Percentiles rank a stretch among this genome's conserved stretches.
These are phyloP conservation scores for Rafetus swinhoei DNA, from an alignment of 2,113 vertebrate species.

Conservation along the genomic window DNA sequence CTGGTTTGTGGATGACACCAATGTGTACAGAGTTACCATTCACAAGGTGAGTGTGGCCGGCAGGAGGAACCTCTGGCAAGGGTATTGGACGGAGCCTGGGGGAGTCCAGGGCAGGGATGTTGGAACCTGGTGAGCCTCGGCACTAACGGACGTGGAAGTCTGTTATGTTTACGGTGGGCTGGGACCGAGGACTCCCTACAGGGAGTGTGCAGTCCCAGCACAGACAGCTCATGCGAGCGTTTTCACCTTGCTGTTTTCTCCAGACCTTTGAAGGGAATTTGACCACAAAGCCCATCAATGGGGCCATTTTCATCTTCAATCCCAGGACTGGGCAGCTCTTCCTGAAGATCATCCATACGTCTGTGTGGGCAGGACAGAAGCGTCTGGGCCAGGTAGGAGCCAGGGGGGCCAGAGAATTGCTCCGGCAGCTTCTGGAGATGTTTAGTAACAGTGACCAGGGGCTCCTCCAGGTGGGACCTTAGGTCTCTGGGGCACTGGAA, in stretches of 20 bases:
- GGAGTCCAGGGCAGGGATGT: neutral
- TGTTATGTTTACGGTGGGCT: neutral
- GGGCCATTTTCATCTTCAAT: slow-evolving; percentile 99
- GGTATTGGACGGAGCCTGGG: neutral
- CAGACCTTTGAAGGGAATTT: slow-evolving; percentile 99
- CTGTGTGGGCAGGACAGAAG: slow-evolving; percentile 99
- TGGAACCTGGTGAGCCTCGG: fast-evolving
- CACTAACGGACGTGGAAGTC: neutral
- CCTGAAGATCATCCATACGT: slow-evolving; percentile 99
- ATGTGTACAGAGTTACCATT: slow-evolving; percentile 98
- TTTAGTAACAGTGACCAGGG: neutral
- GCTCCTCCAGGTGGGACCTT: neutral
- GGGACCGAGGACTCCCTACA: neutral
- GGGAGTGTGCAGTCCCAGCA: neutral
- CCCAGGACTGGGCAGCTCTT: slow-evolving; percentile 98
- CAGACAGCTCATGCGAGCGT: neutral
- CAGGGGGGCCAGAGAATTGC: neutral
- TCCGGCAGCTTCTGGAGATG: neutral
- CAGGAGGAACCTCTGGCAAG: neutral
- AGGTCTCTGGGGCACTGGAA: neutral
- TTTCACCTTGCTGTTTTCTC: neutral
- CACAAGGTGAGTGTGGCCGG: slow-evolving; percentile 87
- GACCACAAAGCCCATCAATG: slow-evolving; percentile 99
- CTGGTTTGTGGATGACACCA: slow-evolving; percentile 99
- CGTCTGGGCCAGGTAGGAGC: slow-evolving; percentile 93